Evolutionary conservation across 1,140 invertebrate species (phyloP).

Genomic region (Armadillidium nasatum): DNA sequence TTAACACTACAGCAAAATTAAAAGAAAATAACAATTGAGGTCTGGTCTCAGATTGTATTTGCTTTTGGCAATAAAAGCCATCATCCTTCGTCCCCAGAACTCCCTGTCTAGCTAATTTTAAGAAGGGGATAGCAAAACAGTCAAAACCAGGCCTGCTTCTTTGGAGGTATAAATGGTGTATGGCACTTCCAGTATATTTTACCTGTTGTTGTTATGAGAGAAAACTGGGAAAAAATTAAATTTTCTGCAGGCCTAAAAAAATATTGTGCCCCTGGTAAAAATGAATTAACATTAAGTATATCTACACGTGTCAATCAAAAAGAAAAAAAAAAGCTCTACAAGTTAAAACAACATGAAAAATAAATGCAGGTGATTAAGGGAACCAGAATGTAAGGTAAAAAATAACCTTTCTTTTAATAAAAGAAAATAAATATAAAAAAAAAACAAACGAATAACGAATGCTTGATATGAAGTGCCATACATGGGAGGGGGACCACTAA

Average conservation of each 20-base stretch:
- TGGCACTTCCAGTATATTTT: slow-evolving; percentile 45
- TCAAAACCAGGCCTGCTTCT: slow-evolving; percentile 39
- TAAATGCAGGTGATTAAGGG: slow-evolving; percentile 28
- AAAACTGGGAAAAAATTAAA: slow-evolving; percentile 27
- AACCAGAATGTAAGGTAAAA: slow-evolving; percentile 2
- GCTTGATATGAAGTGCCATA: slow-evolving; percentile 41
- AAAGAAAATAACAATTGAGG: too few species aligned
- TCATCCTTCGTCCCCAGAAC: neutral
- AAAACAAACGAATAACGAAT: slow-evolving; percentile 29
- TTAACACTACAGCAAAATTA: too few species aligned
- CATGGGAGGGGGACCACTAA: slow-evolving; percentile 31
- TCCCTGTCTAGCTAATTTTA: neutral
- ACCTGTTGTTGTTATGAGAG: slow-evolving; percentile 42
- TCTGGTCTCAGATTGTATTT: too few species aligned
- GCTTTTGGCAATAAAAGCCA: too few species aligned
- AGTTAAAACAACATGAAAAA: slow-evolving; percentile 23
- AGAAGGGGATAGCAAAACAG: neutral
- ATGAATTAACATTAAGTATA: slow-evolving; percentile 24
- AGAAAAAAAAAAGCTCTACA: slow-evolving; percentile 30
- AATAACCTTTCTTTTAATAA: neutral
- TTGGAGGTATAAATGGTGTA: slow-evolving; percentile 44
- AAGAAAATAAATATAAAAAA: slow-evolving; percentile 28
- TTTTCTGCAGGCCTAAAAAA: slow-evolving; percentile 28
- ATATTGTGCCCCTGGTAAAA: slow-evolving; percentile 19
- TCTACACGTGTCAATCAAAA: slow-evolving; percentile 31